Conservation (phyloP, 2,113 vertebrate genomes). For the Perccottus glenii region DNA sequence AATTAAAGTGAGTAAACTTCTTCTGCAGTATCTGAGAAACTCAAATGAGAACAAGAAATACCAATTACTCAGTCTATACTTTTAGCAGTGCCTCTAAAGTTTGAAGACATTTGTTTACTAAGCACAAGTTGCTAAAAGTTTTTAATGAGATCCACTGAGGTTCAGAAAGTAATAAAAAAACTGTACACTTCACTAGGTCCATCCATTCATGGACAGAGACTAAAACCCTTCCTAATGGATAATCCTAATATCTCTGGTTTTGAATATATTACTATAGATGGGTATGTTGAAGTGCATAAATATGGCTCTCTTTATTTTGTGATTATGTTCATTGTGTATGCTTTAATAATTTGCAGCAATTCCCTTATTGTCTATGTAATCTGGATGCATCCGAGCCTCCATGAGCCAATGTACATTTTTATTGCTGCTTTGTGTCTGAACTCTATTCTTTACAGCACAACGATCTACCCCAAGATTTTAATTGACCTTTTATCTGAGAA, state of each 20-base stretch:
- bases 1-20: no score
- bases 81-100: no score
- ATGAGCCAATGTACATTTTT: slow-evolving; percentile 30
- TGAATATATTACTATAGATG: neutral
- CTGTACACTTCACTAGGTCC: no score
- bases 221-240: neutral
- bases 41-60: no score
- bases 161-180: no score
- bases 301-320: slow-evolving; percentile 23
- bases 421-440: slow-evolving; percentile 24
- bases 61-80: no score
- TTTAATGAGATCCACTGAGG: no score
- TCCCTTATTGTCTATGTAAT: slow-evolving; percentile 8
- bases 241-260: neutral
- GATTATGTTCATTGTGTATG: neutral
- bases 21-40: no score
- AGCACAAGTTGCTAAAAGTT: no score
- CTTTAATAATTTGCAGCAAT: slow-evolving; percentile 9
- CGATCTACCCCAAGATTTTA: neutral
- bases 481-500: no score
- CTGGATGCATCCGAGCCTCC: slow-evolving; percentile 1
- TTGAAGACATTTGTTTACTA: no score
- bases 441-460: slow-evolving; percentile 17
- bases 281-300: slow-evolving; percentile 7
- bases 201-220: no score